phyloP scores from a whole-genome alignment of 1,140 invertebrate species.

The Nilaparvata lugens region DNA sequence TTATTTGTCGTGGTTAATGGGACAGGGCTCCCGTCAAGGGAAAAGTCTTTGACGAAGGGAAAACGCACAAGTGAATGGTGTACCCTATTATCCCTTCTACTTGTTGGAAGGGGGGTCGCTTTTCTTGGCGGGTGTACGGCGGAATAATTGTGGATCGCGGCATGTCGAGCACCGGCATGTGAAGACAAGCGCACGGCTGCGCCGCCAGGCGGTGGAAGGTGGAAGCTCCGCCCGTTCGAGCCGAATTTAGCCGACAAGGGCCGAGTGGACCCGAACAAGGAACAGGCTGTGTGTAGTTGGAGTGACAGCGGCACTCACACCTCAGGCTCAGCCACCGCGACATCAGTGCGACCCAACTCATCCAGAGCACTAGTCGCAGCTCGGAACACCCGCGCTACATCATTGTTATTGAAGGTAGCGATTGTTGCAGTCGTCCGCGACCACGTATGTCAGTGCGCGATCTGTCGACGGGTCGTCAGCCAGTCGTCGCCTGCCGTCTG shows the following conservation, averaged over 20 bases:
- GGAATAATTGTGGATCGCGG: too few relatives aligned
- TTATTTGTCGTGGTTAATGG: too few relatives aligned
- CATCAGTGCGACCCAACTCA: not conserved
- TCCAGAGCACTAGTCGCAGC: not conserved
- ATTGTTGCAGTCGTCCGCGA: not conserved
- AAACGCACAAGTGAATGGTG: too few relatives aligned
- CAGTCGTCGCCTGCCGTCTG: not conserved
- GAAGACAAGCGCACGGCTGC: conserved; percentile 1
- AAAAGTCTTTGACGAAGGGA: too few relatives aligned
- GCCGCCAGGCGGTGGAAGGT: conserved; percentile 11
- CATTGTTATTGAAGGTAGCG: not conserved
- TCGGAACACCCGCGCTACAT: not conserved
- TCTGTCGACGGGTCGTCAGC: not conserved
- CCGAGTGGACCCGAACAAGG: not conserved
- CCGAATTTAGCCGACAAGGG: not conserved
- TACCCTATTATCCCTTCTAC: too few relatives aligned
- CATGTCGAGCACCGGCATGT: too few relatives aligned
- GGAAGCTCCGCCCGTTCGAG: conserved; percentile 9
- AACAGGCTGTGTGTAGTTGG: not conserved
- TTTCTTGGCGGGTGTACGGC: too few relatives aligned
- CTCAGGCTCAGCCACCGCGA: not conserved
- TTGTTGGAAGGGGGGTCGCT: too few relatives aligned
- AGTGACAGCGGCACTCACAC: not conserved
- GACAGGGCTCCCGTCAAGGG: too few relatives aligned
- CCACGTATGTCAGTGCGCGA: not conserved